Conservation (phyloP, 1,140 invertebrate genomes). For the Apis laboriosa region DNA sequence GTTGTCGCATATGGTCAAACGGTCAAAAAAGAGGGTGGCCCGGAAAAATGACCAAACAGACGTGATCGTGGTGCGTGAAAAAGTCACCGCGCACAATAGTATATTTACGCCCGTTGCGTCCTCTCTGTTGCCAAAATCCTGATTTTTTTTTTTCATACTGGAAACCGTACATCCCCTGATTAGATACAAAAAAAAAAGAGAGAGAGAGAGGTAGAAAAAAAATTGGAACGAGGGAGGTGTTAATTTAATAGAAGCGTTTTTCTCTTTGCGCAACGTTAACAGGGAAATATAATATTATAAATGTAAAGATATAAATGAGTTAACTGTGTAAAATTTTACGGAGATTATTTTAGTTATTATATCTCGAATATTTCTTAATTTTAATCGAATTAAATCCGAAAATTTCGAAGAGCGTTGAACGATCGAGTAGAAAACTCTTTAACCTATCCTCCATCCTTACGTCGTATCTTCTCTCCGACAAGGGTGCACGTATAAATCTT, state of each 20-base stretch:
- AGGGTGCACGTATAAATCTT: constrained; percentile 65
- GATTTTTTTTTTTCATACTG: constrained; percentile 28
- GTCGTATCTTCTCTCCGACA: not conserved
- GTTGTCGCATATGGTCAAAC: constrained; percentile 78
- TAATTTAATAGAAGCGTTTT: not conserved
- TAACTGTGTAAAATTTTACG: too few species aligned
- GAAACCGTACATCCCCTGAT: constrained; percentile 15
- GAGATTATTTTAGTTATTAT: too few species aligned
- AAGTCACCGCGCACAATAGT: constrained; percentile 38
- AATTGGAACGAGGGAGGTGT: not conserved
- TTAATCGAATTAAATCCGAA: too few species aligned
- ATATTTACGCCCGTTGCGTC: constrained; percentile 40
- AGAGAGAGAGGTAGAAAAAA: not conserved
- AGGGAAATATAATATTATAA: too few species aligned
- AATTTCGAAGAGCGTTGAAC: too few species aligned
- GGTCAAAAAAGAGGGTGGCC: constrained; percentile 78
- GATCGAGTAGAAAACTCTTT: constrained; percentile 15
- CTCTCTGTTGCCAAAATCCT: constrained; percentile 41
- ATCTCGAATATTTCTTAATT: too few species aligned
- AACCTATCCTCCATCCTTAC: constrained; percentile 6
- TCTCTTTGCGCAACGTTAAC: not conserved
- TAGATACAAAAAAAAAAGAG: not conserved
- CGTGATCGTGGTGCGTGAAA: constrained; percentile 52
- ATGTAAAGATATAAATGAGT: too few species aligned
- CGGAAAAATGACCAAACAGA: constrained; percentile 76